phyloP scores from a whole-genome alignment of 2,797 vertebrate genomes.

The Pitangus sulphuratus region DNA sequence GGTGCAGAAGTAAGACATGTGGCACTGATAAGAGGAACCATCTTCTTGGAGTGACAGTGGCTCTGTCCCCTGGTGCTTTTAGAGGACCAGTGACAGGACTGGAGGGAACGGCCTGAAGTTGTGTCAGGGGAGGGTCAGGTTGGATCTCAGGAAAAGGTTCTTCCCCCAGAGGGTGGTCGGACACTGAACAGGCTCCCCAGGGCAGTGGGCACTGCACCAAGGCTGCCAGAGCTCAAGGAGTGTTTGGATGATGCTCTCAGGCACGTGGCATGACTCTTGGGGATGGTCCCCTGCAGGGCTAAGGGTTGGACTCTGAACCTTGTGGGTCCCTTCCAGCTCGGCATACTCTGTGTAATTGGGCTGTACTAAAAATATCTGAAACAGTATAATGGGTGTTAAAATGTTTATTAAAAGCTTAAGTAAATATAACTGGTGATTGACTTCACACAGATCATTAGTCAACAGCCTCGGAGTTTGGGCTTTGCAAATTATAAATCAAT shows the following conservation, averaged over 20 bases:
- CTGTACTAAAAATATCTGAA: neutral
- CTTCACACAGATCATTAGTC: neutral
- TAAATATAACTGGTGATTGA: neutral
- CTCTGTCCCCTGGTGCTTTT: neutral
- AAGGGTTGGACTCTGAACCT: neutral
- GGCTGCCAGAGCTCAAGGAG: neutral
- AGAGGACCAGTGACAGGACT: neutral
- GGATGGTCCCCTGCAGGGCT: neutral
- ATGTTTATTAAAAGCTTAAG: neutral
- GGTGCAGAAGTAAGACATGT: conserved; percentile 89
- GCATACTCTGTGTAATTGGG: neutral
- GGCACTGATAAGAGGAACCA: neutral
- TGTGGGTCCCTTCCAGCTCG: neutral
- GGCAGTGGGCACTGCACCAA: neutral
- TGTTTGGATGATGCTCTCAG: neutral
- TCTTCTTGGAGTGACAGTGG: neutral
- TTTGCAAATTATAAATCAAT: neutral
- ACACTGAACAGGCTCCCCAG: neutral
- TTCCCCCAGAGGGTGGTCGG: neutral
- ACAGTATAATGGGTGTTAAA: neutral
- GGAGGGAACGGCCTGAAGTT: neutral
- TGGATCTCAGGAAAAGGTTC: neutral
- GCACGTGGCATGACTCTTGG: neutral
- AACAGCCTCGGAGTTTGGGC: neutral
- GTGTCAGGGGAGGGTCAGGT: neutral